phyloP scores from a whole-genome alignment of 2,113 vertebrate genomes.

The Abramis brama region DNA sequence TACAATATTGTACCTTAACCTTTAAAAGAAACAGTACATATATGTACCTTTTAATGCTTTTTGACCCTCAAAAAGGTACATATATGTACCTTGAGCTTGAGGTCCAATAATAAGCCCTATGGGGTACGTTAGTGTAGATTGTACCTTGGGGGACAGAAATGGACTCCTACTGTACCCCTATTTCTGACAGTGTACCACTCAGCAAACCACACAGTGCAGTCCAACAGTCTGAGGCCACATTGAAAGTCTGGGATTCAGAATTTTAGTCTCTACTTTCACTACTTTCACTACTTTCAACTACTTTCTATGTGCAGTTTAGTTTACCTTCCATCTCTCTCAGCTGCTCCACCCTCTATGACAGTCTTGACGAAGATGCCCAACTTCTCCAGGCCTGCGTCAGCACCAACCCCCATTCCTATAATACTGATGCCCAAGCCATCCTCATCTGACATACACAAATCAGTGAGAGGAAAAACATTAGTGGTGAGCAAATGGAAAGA shows the following conservation, averaged over 20 bases:
- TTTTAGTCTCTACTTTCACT: background rate
- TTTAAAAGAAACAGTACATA: too few species aligned
- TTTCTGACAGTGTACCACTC: background rate
- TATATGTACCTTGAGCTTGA: too few species aligned
- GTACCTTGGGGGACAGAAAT: too few species aligned
- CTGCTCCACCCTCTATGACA: conserved; percentile 94
- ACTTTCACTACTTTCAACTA: too few species aligned
- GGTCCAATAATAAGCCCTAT: too few species aligned
- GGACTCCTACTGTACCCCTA: too few species aligned
- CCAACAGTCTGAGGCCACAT: background rate
- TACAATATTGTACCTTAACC: too few species aligned
- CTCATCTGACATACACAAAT: conserved; percentile 79
- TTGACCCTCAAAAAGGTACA: too few species aligned
- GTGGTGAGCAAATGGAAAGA: background rate
- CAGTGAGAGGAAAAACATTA: conserved; percentile 17
- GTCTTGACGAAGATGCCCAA: conserved; percentile 99
- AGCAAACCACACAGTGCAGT: background rate
- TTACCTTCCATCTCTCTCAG: conserved; percentile 93
- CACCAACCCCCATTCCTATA: conserved; percentile 99
- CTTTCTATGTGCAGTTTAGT: conserved; percentile 11
- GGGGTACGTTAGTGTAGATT: too few species aligned
- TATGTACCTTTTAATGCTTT: too few species aligned
- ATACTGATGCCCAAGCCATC: conserved; percentile 98
- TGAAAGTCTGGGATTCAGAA: background rate
- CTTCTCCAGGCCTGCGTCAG: conserved; percentile 95